phyloP scores from a whole-genome alignment of 1,140 invertebrate species.

The Dufourea novaeangliae region DNA sequence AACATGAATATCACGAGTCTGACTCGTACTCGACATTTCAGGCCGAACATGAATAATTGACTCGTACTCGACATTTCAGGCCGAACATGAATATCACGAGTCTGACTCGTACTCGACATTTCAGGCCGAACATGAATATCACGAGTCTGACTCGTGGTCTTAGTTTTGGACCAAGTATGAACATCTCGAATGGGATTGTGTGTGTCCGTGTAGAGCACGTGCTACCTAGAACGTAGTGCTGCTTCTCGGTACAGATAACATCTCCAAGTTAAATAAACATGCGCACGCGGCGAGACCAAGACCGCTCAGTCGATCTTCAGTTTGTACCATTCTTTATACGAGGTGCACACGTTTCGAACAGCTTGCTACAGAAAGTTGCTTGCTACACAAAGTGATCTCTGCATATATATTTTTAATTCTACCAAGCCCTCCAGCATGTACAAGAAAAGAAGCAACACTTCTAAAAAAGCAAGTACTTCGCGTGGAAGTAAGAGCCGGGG shows the following conservation, averaged over 20 bases:
- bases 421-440: slow-evolving; percentile 2
- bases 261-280: slow-evolving; percentile 30
- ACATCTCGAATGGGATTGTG: slow-evolving; percentile 9
- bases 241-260: neutral
- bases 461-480: slow-evolving; percentile 17
- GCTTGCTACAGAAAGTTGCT: too few relatives aligned
- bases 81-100: too few relatives aligned
- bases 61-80: too few relatives aligned
- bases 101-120: neutral
- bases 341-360: slow-evolving; percentile 31
- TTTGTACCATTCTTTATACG: slow-evolving; percentile 5
- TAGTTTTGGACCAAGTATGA: slow-evolving; percentile 2
- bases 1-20: too few relatives aligned
- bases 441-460: slow-evolving; percentile 5
- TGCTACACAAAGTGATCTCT: slow-evolving; percentile 18
- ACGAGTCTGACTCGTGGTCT: slow-evolving; percentile 1
- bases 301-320: slow-evolving; percentile 5
- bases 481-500: slow-evolving; percentile 8
- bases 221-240: slow-evolving; percentile 1
- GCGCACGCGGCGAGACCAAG: slow-evolving; percentile 28
- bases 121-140: slow-evolving; percentile 1
- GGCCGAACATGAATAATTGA: too few relatives aligned
- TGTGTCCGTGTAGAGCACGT: neutral
- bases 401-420: slow-evolving; percentile 9
- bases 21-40: too few relatives aligned